phyloP scores from a whole-genome alignment of 1,140 invertebrate genomes.

The Trichoplusia ni region DNA sequence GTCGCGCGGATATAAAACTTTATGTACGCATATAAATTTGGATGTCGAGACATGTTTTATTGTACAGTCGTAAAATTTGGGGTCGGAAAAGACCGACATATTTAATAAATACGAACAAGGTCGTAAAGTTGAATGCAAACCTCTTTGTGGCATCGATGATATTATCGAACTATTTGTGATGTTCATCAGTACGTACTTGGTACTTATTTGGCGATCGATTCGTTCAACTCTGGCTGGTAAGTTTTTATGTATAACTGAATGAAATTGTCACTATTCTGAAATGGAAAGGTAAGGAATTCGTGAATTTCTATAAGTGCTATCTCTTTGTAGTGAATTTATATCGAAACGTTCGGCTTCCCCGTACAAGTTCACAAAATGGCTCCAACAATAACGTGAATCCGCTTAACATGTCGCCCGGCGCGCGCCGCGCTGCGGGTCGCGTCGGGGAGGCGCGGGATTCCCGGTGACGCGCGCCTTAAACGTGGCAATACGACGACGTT shows the following conservation, averaged over 20 bases:
- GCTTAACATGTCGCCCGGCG: slow-evolving; percentile 54
- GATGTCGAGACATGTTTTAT: slow-evolving; percentile 81
- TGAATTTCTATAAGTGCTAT: slow-evolving; percentile 9
- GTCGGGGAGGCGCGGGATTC: slow-evolving; percentile 57
- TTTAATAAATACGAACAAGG: slow-evolving; percentile 80
- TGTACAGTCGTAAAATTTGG: slow-evolving; percentile 77
- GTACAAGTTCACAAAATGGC: slow-evolving; percentile 53
- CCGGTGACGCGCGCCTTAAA: slow-evolving; percentile 55
- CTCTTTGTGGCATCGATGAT: slow-evolving; percentile 74
- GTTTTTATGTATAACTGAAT: not conserved
- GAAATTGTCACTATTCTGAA: not conserved
- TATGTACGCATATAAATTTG: slow-evolving; percentile 81
- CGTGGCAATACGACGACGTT: slow-evolving; percentile 48
- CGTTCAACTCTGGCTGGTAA: not conserved
- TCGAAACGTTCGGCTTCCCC: slow-evolving; percentile 40
- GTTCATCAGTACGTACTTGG: slow-evolving; percentile 14
- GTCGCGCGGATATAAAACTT: slow-evolving; percentile 79
- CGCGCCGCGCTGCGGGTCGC: too few species aligned
- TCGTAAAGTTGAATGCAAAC: slow-evolving; percentile 77
- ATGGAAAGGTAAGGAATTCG: slow-evolving; percentile 14
- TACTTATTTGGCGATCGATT: slow-evolving; percentile 23
- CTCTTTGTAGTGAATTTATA: slow-evolving; percentile 34
- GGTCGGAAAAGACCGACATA: slow-evolving; percentile 79
- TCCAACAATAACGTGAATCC: slow-evolving; percentile 62
- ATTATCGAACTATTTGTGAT: slow-evolving; percentile 66